Percentiles rank a stretch among this genome's conserved stretches.
phyloP scores from a whole-genome alignment of 1,140 invertebrate species.

The Psix sp. region DNA sequence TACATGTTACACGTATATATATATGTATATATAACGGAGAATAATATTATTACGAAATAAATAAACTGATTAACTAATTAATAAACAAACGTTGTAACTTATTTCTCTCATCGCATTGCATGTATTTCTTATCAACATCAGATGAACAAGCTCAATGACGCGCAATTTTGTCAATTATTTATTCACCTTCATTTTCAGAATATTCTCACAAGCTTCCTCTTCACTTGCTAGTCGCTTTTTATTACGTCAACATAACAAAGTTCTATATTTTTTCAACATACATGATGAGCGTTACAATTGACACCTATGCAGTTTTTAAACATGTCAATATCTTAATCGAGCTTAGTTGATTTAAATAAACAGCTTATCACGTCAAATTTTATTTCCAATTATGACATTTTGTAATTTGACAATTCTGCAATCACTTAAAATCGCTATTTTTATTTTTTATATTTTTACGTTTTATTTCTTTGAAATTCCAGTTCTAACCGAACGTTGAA shows the following conservation, averaged over 20 bases:
- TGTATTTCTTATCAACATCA: slow-evolving; percentile 44
- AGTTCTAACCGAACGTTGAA: too few relatives aligned
- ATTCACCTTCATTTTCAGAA: slow-evolving; percentile 39
- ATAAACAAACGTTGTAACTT: slow-evolving; percentile 64
- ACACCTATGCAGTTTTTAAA: slow-evolving; percentile 69
- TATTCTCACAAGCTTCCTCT: slow-evolving; percentile 54
- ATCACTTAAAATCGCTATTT: too few relatives aligned
- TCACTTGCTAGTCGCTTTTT: slow-evolving; percentile 71
- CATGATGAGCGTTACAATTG: slow-evolving; percentile 74
- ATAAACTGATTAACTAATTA: slow-evolving; percentile 76
- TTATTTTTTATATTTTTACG: slow-evolving; percentile 68
- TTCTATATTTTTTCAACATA: slow-evolving; percentile 77
- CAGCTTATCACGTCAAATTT: too few relatives aligned
- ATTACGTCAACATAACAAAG: slow-evolving; percentile 77
- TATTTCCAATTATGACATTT: too few relatives aligned
- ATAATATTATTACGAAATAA: slow-evolving; percentile 77
- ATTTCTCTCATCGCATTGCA: slow-evolving; percentile 51
- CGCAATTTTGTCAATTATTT: slow-evolving; percentile 48
- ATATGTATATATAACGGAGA: slow-evolving; percentile 72
- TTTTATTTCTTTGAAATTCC: slow-evolving; percentile 52
- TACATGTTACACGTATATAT: slow-evolving; percentile 48
- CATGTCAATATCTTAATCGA: too few relatives aligned
- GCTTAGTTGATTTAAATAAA: too few relatives aligned
- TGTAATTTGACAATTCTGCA: too few relatives aligned
- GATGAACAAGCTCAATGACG: slow-evolving; percentile 23